Evolutionary conservation across 1,140 invertebrate species (phyloP), one percentile per base, ranked within the genome.

Genomic region (Eriocheir sinensis): DNA sequence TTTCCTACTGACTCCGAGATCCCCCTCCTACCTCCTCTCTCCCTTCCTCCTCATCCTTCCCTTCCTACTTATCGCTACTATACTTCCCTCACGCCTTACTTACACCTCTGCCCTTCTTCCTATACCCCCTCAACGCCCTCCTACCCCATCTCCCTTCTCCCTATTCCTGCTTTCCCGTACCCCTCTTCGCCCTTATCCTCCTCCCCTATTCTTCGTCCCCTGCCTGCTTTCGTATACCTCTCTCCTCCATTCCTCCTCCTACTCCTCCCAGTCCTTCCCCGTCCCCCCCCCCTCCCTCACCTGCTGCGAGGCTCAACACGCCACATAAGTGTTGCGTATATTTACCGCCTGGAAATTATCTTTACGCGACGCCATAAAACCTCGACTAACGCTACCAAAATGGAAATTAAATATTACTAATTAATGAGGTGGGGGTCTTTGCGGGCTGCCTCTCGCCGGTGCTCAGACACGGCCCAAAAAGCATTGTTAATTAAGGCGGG

Each of bases 351-450:
- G 32, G 44, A 93, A 32, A 21, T 53, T 79, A 88, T 93, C 85
- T 88, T 93, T 93, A 36, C 83, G 44, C n/a, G 83, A 38, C 36
- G 44, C 36, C 12, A 41, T 88, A 93, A 93, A 93, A 89, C 27
- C 32, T 48, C 44, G 21, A 30, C 44, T n/a, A 93, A 36, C 38
- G 81, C 92, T 36, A 44, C 85, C 83, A 93, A 93, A 93, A 93
- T 93, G 92, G 92, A 93, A 93, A 93, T 93, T 93, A 93, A 93
- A 93, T 93, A 93, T 93, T 93, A 93, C 92, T 86, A 93, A 93
- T 93, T 93, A 93, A 93, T 93, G 92, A 93, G 85, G 85, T 60
- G 9, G 48, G 32, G 48, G n/a, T 86, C 83, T 86, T 40, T 93
- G 83, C 91, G 86, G 40, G 86, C 32, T 21, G 60, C 21, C 60